Base-by-base conservation (phyloP, 2,888 invertebrate species). In the Pimpla rufipes region DNA sequence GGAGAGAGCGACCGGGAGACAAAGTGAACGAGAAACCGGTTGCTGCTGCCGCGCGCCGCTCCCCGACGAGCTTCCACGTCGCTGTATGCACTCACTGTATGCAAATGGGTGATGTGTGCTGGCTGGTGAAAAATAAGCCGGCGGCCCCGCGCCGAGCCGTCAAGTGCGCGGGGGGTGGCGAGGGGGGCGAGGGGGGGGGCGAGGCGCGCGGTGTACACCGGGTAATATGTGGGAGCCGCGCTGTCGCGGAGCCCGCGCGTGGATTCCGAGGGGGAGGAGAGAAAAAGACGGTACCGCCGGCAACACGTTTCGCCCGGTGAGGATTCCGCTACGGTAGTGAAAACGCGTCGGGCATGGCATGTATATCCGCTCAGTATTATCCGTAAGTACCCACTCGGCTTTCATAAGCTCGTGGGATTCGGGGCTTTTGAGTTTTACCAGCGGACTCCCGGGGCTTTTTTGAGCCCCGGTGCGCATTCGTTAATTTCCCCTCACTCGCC, bases 1-100 rank as follows among this genome's bases (percentile, higher is more conserved):
- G 29, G 3, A 5, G 5, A 70, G 57, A 5, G 5, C 64, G 57
- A 78, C 57, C 57, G 23, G 73, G 77, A 64, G 73, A 77, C 80
- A 78, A 57, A 77, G 80, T 45, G 80, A 64, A 83, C 80, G 73
- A 37, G 45, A 80, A 80, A 80, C 79, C 50, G 55, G 74, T 50
- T 74, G 74, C 13, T 29, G n/a, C 57, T 45, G 29, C 37, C n/a
- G n/a, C n/a, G n/a, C n/a, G n/a, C n/a, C n/a, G n/a, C n/a, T n/a
- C n/a, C 62, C 35, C 42, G 42, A 59, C n/a, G 18, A 62, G 37
- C 37, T 40, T 40, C 18, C 18, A 35, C 59, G 35, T 59, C 6
- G 59, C 59, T 62, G 37, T 18, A 16, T 67, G 13, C 37, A 55
- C 75, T 66, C 71, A 50, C 66, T 23, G 13, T 50, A 16, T 64